A percentile compares a stretch with the other conserved stretches of the same genome.
These are phyloP conservation scores for Ophion obscuratus DNA, from an alignment of 2,888 invertebrate genomes.

Conservation along the genomic window DNA sequence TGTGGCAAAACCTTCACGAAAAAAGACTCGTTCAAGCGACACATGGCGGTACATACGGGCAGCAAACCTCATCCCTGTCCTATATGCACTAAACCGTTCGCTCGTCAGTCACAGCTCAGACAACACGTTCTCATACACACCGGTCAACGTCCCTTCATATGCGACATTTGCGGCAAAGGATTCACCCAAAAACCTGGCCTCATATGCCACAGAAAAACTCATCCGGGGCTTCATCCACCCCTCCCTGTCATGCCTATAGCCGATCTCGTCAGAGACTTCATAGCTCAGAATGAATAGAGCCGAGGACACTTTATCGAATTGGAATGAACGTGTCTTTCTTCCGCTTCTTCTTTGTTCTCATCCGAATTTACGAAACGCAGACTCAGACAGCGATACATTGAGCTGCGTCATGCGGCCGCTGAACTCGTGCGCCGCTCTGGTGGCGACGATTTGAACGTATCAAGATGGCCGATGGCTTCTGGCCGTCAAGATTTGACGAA, in stretches of 20 bases:
- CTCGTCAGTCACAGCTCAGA: conserved; percentile 80
- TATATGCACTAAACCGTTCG: conserved; percentile 81
- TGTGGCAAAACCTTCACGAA: conserved; percentile 82
- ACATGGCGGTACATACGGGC: conserved; percentile 82
- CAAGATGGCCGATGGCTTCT: not conserved
- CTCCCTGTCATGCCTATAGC: conserved; percentile 83
- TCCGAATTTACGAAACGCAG: not conserved
- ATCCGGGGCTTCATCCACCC: conserved; percentile 81
- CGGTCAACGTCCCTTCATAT: conserved; percentile 81
- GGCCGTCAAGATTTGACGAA: too few species aligned
- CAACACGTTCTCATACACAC: conserved; percentile 82
- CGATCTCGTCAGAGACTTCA: conserved; percentile 81
- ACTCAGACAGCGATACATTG: not conserved
- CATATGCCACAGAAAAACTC: conserved; percentile 82
- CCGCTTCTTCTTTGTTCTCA: not conserved
- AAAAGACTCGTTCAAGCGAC: conserved; percentile 82
- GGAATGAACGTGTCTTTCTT: conserved; percentile 31
- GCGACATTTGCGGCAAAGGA: conserved; percentile 82
- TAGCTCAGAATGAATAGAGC: conserved; percentile 70
- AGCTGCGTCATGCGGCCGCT: not conserved
- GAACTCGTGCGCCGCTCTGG: not conserved
- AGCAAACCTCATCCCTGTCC: conserved; percentile 81
- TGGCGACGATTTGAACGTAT: not conserved
- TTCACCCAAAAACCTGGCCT: conserved; percentile 82
- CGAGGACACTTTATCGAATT: conserved; percentile 50